These are phyloP conservation scores for Clarias pachynema DNA, from an alignment of 2,797 vertebrate genomes.

Conservation along the genomic window DNA sequence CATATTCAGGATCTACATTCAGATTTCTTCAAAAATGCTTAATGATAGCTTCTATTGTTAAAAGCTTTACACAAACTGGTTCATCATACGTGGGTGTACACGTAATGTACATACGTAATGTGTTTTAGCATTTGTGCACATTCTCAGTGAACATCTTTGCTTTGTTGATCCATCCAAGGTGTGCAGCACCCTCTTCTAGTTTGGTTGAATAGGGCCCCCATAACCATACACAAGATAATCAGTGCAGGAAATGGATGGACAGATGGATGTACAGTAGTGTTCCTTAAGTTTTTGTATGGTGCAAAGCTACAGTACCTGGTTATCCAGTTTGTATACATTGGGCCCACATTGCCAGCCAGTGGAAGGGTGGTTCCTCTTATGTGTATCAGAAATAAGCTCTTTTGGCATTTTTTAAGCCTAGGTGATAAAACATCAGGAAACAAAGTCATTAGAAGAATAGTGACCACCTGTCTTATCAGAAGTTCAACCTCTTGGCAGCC, in stretches of 20 bases:
- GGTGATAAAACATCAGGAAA: background rate
- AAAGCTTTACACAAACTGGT: background rate
- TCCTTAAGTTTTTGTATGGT: background rate
- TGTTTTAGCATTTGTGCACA: background rate
- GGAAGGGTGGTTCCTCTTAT: background rate
- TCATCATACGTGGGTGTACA: background rate
- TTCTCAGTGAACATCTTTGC: background rate
- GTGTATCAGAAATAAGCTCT: background rate
- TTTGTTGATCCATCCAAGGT: background rate
- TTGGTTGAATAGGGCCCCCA: no score
- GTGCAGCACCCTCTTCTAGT: no score
- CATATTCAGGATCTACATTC: background rate
- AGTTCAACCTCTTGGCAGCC: background rate
- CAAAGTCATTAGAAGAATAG: background rate
- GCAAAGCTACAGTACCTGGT: no score
- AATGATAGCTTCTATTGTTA: background rate
- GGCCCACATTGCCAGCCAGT: background rate
- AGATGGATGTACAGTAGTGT: background rate
- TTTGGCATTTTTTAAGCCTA: background rate
- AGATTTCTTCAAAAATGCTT: background rate
- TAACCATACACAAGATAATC: no score
- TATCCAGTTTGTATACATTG: background rate
- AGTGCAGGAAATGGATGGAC: no score
- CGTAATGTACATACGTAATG: no score
- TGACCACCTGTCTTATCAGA: conserved; percentile 1